phyloP scores from a whole-genome alignment of 2,113 vertebrate species.

The Lasiurus cinereus region DNA sequence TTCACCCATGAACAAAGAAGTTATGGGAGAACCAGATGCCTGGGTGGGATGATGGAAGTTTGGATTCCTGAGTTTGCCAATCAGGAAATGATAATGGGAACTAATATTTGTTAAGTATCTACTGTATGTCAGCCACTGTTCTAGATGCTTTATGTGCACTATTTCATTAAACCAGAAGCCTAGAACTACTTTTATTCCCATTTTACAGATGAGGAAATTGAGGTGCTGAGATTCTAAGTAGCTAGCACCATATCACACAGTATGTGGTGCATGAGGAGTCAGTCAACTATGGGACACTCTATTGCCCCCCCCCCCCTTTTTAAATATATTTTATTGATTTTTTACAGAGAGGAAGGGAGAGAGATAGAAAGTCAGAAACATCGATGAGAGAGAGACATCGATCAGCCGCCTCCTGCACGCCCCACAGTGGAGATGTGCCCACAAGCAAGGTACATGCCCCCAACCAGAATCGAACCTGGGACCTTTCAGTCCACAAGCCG shows the following conservation, averaged over 20 bases:
- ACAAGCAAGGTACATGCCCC: too few species aligned
- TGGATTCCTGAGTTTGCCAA: background rate
- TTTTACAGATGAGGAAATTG: slow-evolving; percentile 26
- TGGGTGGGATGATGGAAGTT: background rate
- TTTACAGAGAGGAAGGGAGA: too few species aligned
- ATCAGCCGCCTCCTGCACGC: too few species aligned
- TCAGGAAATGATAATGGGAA: slow-evolving; percentile 37
- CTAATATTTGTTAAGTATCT: background rate
- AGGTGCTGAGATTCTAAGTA: slow-evolving; percentile 8
- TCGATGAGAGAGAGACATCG: too few species aligned
- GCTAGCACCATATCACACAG: background rate
- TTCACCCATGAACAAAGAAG: slow-evolving; percentile 51
- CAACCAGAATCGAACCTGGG: too few species aligned
- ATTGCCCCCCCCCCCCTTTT: too few species aligned
- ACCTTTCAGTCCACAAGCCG: too few species aligned
- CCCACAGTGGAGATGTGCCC: too few species aligned
- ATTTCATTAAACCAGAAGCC: slow-evolving; percentile 51
- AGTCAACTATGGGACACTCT: background rate
- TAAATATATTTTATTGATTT: too few species aligned
- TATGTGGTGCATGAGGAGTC: background rate
- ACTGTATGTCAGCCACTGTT: background rate
- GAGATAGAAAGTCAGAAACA: too few species aligned
- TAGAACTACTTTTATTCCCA: slow-evolving; percentile 47
- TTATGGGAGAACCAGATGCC: background rate
- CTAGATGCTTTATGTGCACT: slow-evolving; percentile 21